Base-by-base conservation (phyloP, 2,888 invertebrate genomes). In the Ennomos fuscantarius region DNA sequence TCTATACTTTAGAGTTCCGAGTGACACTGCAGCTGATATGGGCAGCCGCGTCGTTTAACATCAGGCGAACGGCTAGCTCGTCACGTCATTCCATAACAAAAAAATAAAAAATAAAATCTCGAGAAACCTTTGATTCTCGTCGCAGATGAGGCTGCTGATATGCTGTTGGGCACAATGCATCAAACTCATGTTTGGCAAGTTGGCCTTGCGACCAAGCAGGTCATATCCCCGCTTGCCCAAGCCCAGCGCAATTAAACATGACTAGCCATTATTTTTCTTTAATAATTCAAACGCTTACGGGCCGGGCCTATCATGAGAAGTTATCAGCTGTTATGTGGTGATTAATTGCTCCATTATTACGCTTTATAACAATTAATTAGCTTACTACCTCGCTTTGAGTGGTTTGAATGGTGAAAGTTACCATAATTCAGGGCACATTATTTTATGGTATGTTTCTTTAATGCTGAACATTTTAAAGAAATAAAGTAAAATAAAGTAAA, bases 191-290 rank as follows among this genome's bases (percentile, higher is more conserved):
- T 86, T 86, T 82, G 76, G 82, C 80, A 86, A 84, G 77, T 69
- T 70, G 83, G 71, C 88, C 89, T 89, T 83, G 86, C 73, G 61
- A 55, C 72, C 72, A 76, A 81, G 84, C 83, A 78, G 86, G 86
- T 85, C 84, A 79, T 79, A 84, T 80, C 76, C 78, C 78, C 77
- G 76, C 76, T 89, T 87, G 74, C 82, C 73, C 76, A 87, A 58
- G 39, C 50, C 13, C 15, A 88, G 73, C 79, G 73, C 81, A 87
- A 89, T 88, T 87, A 86, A 78, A 84, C 80, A 81, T 80, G 79
- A 81, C 79, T 72, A 65, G 63, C 78, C 75, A 87, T 87, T 88
- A 88, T 86, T 84, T 83, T 24, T 79, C 81, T 81, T 79, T 77
- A 78, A 81, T 82, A 80, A 81, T 82, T 78, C 76, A 74, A 76